Evolutionary conservation across 1,140 invertebrate genomes (phyloP), one percentile per base, ranked within the genome.

Genomic region (Pristionchus pacificus): DNA sequence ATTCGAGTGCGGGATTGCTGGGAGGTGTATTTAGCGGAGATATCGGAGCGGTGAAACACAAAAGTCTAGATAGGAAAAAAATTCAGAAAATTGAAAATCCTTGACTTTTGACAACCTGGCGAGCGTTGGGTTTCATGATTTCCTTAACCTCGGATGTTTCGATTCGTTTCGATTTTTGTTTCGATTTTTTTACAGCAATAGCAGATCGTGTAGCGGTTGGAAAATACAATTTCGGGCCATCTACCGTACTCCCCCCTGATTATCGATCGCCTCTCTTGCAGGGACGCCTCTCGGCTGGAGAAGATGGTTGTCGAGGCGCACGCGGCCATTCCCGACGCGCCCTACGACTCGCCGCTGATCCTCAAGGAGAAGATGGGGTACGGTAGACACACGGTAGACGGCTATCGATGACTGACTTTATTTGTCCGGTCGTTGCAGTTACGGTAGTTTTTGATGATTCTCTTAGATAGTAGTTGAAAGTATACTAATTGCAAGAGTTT

Each of bases 121-220:
- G n/a, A n/a, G n/a, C n/a, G n/a, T n/a, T n/a, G n/a, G n/a, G n/a
- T n/a, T n/a, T n/a, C n/a, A n/a, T n/a, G n/a, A n/a, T n/a, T n/a
- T n/a, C n/a, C n/a, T 77, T 97, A 96, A 81, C 95, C 93, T 80
- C 87, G 38, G 19, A 49, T 49, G 38, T 49, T 49, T 10, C 19
- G 6, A 10, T 49, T 49, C 38, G 38, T 19, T 49, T 49, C 38
- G 19, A n/a, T n/a, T n/a, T 49, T 49, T 49, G 19, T 49, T 49
- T 49, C 19, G 38, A 49, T 49, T 49, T 49, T 49, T 10, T 19
- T 49, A n/a, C n/a, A n/a, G n/a, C n/a, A n/a, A n/a, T n/a, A n/a
- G n/a, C n/a, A n/a, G n/a, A n/a, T n/a, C n/a, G n/a, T n/a, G n/a
- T n/a, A n/a, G n/a, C n/a, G n/a, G n/a, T n/a, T n/a, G n/a, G n/a